These are phyloP conservation scores for Rhopalosiphum nymphaeae DNA, from an alignment of 2,888 invertebrate species.

Conservation along the genomic window DNA sequence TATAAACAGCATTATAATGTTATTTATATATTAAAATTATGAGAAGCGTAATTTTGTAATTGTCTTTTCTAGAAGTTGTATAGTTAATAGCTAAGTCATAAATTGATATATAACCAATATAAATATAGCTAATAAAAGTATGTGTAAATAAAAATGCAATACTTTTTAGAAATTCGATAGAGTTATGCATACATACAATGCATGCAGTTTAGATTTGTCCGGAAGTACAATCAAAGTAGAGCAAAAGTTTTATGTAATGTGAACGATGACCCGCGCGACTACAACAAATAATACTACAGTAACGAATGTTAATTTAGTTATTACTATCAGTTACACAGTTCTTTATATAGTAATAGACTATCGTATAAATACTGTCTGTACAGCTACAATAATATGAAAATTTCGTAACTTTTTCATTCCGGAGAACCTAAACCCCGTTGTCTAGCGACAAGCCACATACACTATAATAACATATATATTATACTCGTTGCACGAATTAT, in stretches of 20 bases:
- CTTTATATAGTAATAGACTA: not conserved
- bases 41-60: not conserved
- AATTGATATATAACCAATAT: too few species aligned
- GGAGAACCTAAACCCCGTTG: not conserved
- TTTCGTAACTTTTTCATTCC: not conserved
- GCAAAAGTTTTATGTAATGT: not conserved
- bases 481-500: too few species aligned
- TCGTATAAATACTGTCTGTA: not conserved
- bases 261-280: not conserved
- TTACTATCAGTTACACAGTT: not conserved
- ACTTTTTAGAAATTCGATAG: not conserved
- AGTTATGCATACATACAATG: not conserved
- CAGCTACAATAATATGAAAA: not conserved
- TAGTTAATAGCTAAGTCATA: not conserved
- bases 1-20: not conserved
- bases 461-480: not conserved
- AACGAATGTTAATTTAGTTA: not conserved
- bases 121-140: not conserved
- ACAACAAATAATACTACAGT: not conserved
- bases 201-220: not conserved
- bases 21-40: not conserved
- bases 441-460: too few species aligned
- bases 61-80: not conserved
- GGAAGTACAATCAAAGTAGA: not conserved
- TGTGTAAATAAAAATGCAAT: not conserved